phyloP scores from a whole-genome alignment of 1,140 invertebrate genomes.

The Stenopsyche tienmushanensis region DNA sequence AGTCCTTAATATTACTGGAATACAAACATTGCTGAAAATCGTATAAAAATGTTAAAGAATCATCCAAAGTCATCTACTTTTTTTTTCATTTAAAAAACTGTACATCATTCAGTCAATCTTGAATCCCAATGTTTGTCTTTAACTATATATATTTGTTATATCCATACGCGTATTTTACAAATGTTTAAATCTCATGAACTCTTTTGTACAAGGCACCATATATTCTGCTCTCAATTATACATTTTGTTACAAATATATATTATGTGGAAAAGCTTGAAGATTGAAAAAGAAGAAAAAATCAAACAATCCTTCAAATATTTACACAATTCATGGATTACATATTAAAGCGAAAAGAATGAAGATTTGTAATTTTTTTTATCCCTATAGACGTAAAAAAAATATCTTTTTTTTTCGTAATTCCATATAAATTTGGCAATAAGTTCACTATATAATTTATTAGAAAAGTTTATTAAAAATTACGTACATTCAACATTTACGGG shows the following conservation, averaged over 20 bases:
- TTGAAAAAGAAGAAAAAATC: not conserved
- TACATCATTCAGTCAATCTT: slow-evolving; percentile 30
- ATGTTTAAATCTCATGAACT: slow-evolving; percentile 18
- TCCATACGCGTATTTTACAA: slow-evolving; percentile 14
- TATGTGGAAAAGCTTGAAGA: not conserved
- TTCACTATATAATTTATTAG: too few species aligned
- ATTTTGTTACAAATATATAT: not conserved
- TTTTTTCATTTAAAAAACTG: slow-evolving; percentile 24
- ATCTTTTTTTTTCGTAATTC: too few species aligned
- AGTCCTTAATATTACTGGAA: slow-evolving; percentile 15
- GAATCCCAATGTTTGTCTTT: slow-evolving; percentile 18
- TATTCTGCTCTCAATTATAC: slow-evolving; percentile 38
- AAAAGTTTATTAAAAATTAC: too few species aligned
- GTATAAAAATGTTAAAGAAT: slow-evolving; percentile 38
- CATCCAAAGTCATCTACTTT: slow-evolving; percentile 26
- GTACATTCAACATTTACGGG: too few species aligned
- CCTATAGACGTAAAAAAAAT: too few species aligned
- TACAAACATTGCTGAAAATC: slow-evolving; percentile 23
- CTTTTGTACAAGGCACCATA: slow-evolving; percentile 41
- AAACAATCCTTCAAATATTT: too few species aligned
- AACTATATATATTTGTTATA: slow-evolving; percentile 10
- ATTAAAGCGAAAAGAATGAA: too few species aligned
- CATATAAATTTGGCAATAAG: too few species aligned
- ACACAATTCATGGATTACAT: too few species aligned
- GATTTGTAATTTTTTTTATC: too few species aligned